Evolutionary conservation across 2,888 invertebrate species (phyloP).

Genomic region (Sturmia bella): DNA sequence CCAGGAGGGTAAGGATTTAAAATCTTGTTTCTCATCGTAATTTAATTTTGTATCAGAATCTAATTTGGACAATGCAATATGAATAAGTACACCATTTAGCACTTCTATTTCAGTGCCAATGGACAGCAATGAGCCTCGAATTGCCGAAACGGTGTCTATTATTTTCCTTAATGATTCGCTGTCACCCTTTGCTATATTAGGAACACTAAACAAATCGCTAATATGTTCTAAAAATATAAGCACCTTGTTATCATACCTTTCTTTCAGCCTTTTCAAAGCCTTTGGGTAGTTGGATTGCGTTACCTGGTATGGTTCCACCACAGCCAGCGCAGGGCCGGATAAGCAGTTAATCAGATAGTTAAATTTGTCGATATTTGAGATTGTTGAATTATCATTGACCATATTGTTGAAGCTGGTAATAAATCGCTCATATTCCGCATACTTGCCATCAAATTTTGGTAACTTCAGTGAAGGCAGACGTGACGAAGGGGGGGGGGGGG

Average conservation of each 20-base stretch:
- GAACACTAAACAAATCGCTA: not conserved
- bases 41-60: not conserved
- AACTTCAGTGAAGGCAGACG: too few relatives aligned
- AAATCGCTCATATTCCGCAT: too few relatives aligned
- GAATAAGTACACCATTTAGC: constrained; percentile 13
- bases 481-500: too few relatives aligned
- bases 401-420: too few relatives aligned
- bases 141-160: not conserved
- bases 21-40: constrained; percentile 38
- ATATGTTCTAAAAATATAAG: constrained; percentile 13
- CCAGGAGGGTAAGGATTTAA: constrained; percentile 33
- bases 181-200: not conserved
- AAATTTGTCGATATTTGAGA: too few relatives aligned
- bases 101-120: constrained; percentile 34
- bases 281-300: constrained; percentile 7
- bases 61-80: constrained; percentile 31
- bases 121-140: constrained; percentile 12
- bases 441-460: too few relatives aligned
- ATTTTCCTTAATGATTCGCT: constrained; percentile 5
- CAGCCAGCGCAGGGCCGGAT: too few relatives aligned
- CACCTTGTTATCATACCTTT: constrained; percentile 42
- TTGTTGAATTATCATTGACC: too few relatives aligned
- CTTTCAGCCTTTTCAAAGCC: constrained; percentile 20
- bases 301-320: constrained; percentile 34
- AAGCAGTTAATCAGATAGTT: too few relatives aligned